Evolutionary conservation across 2,797 vertebrate genomes (phyloP), one percentile per base, ranked within the genome.

Genomic region (Pogonophryne albipinna): DNA sequence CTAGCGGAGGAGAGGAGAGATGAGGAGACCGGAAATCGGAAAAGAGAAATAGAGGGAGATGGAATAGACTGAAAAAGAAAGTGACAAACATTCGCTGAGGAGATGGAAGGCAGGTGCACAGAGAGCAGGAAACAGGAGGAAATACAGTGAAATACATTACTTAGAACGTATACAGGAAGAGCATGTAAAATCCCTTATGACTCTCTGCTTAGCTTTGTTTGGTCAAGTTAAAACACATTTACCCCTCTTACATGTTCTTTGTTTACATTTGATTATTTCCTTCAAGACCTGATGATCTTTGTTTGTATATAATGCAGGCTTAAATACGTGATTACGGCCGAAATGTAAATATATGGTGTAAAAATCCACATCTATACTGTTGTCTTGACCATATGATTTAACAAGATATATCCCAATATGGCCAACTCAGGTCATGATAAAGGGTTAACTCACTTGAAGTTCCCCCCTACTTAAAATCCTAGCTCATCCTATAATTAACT

Each of bases 21-120:
- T 17, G 74, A 60, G 60, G 74, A 66, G 74, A 79, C 81, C 77
- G 84, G 86, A 90, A 89, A 91, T 92, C 91, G 86, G 82, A 92
- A 90, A 91, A 85, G 84, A 87, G 83, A 84, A 87, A 84, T 79
- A 49, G 44, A 61, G 42, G 55, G 68, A 65, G 82, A 80, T 72
- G 50, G 74, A 78, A 68, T 44, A 60, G 50, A 71, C 76, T 66
- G 46, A 60, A 55, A 31, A 65, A 79, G 52, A 68, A 62, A 71
- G 71, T 57, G 53, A 47, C 34, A 38, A 38, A 38, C 34, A 38
- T 38, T 38, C 34, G 8, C 34, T 38, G 34, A 38, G 2, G 34
- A 38, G 34, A 38, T 38, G 34, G 34, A 38, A 38, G 34, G 34
- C 8, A 38, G 34, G 34, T 38, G 45, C 38, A 65, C 70, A 49